These are phyloP conservation scores for Andrena chrysosceles DNA, from an alignment of 2,888 invertebrate genomes.

Conservation along the genomic window DNA sequence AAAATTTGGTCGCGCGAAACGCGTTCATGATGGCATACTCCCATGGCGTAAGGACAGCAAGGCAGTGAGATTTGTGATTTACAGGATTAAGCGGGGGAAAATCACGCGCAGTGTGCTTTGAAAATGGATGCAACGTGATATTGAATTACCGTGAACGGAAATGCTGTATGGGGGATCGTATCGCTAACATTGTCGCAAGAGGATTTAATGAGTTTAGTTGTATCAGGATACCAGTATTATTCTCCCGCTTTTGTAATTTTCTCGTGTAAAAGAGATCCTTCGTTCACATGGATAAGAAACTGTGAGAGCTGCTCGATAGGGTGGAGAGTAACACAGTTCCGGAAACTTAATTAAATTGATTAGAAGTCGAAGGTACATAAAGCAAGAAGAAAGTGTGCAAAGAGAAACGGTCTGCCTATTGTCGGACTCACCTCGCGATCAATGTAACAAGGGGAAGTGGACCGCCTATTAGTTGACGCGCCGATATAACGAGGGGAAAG, in stretches of 20 bases:
- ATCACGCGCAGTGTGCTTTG: neutral
- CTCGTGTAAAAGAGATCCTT: too few relatives aligned
- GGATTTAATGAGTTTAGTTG: too few relatives aligned
- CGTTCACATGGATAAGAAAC: too few relatives aligned
- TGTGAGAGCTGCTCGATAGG: too few relatives aligned
- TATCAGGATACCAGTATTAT: too few relatives aligned
- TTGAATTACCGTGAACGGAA: too few relatives aligned
- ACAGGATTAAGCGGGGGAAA: conserved; percentile 26
- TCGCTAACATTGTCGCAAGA: too few relatives aligned
- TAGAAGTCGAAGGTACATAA: neutral
- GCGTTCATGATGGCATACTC: conserved; percentile 45
- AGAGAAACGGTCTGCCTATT: neutral
- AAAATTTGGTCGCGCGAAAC: conserved; percentile 46
- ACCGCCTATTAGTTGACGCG: neutral
- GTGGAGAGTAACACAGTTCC: too few relatives aligned
- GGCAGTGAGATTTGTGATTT: conserved; percentile 61
- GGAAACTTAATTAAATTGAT: neutral
- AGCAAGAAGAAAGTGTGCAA: neutral
- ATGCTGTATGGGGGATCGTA: too few relatives aligned
- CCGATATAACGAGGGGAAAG: conserved; percentile 6
- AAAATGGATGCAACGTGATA: conserved; percentile 6
- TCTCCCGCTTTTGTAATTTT: too few relatives aligned
- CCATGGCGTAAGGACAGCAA: conserved; percentile 40
- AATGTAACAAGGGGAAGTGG: conserved; percentile 1
- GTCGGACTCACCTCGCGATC: neutral